Conservation (phyloP, 1,140 invertebrate species). For the Scaptomyza montana region DNA sequence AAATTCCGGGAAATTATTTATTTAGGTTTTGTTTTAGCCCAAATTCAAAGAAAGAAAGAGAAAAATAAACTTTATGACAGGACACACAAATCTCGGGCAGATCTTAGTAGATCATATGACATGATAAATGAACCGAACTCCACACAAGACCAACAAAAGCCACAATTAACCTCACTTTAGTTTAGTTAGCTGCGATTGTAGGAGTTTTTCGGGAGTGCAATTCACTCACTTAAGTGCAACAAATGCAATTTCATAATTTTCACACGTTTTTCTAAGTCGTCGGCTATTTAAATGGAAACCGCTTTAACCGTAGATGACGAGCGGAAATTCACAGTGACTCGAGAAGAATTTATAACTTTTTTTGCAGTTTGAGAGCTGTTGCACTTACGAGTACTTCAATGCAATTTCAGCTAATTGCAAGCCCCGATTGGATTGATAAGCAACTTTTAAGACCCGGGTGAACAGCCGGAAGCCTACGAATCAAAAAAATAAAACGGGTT, state of each 20-base stretch:
- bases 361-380: slow-evolving; percentile 3
- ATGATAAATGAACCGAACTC: slow-evolving; percentile 36
- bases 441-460: slow-evolving; percentile 24
- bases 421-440: slow-evolving; percentile 63
- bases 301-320: slow-evolving; percentile 53
- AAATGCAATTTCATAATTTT: slow-evolving; percentile 75
- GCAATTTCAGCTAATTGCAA: slow-evolving; percentile 69
- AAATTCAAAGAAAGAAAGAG: slow-evolving; percentile 16
- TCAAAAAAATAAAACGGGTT: background rate
- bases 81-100: slow-evolving; percentile 68
- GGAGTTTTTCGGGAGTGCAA: slow-evolving; percentile 58
- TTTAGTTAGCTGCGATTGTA: slow-evolving; percentile 23
- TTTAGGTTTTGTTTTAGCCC: slow-evolving; percentile 45
- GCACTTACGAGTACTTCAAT: slow-evolving; percentile 54
- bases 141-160: slow-evolving; percentile 48
- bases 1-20: slow-evolving; percentile 64
- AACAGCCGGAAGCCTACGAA: slow-evolving; percentile 59
- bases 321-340: slow-evolving; percentile 58
- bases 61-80: slow-evolving; percentile 65
- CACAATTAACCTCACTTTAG: slow-evolving; percentile 63
- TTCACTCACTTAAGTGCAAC: slow-evolving; percentile 43
- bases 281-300: slow-evolving; percentile 44
- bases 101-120: slow-evolving; percentile 44
- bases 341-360: slow-evolving; percentile 57
- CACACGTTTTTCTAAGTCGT: slow-evolving; percentile 68